Evolutionary conservation across 2,797 vertebrate species (phyloP).

Genomic region (Coreius guichenoti): DNA sequence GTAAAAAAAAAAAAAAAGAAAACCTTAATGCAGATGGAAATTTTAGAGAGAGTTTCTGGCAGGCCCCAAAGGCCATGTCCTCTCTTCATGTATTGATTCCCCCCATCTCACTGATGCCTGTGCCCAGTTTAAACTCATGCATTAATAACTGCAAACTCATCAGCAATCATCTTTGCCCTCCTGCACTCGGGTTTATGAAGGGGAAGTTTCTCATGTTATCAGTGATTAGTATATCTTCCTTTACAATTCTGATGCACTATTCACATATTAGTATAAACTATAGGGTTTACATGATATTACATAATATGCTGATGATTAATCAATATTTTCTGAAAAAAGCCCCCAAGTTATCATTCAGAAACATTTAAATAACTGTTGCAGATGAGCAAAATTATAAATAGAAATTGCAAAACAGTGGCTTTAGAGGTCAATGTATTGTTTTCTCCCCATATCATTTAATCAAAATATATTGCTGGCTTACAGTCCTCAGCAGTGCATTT

Average conservation of each 20-base stretch:
- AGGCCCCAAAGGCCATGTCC: neutral
- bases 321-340: neutral
- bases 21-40: neutral
- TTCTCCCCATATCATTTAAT: neutral
- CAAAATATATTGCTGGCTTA: neutral
- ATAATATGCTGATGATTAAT: neutral
- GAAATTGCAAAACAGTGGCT: neutral
- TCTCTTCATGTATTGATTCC: slow-evolving; percentile 29
- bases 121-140: slow-evolving; percentile 35
- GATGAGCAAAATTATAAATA: neutral
- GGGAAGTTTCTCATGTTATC: neutral
- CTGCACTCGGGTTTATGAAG: slow-evolving; percentile 6
- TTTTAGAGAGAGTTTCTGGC: slow-evolving; percentile 6
- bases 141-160: slow-evolving; percentile 52
- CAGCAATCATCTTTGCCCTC: slow-evolving; percentile 16
- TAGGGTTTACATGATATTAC: neutral
- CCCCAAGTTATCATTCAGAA: neutral
- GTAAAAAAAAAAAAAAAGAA: neutral
- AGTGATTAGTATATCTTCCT: neutral
- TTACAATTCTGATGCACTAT: neutral
- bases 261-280: neutral
- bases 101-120: slow-evolving; percentile 23
- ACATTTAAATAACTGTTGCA: neutral
- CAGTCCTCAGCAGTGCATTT: neutral
- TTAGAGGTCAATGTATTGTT: neutral